A percentile compares a stretch with the other conserved stretches of the same genome.
Evolutionary conservation across 2,113 vertebrate genomes (phyloP).

Genomic region (Rhineura floridana): DNA sequence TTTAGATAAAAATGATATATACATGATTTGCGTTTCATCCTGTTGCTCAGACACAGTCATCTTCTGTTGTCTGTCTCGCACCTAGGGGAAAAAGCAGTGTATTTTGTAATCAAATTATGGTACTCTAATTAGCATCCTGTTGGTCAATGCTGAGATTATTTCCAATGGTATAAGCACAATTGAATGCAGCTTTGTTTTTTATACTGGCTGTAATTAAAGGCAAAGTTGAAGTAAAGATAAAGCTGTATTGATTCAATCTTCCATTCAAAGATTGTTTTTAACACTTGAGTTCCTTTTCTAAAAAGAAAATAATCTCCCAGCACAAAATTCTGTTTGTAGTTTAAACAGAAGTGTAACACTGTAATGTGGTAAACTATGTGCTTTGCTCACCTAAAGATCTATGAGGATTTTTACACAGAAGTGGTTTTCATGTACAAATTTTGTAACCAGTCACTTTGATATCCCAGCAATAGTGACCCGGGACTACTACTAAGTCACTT

Average conservation of each 20-base stretch:
- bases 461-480: not conserved
- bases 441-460: not conserved
- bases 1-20: not conserved
- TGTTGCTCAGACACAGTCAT: not conserved
- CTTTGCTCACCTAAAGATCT: not conserved
- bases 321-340: not conserved
- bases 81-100: not conserved
- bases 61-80: not conserved
- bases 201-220: not conserved
- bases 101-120: not conserved
- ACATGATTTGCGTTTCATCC: not conserved
- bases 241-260: not conserved
- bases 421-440: not conserved
- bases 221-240: not conserved
- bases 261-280: not conserved
- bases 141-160: not conserved
- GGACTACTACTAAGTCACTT: too few relatives aligned
- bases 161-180: too few relatives aligned
- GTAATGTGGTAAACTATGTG: not conserved
- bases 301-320: not conserved
- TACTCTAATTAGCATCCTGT: not conserved
- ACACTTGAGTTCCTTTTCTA: not conserved
- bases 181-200: not conserved
- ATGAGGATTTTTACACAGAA: not conserved
- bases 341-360: not conserved